These are phyloP conservation scores for Aplocera efformata DNA, from an alignment of 2,888 invertebrate species.

Conservation along the genomic window DNA sequence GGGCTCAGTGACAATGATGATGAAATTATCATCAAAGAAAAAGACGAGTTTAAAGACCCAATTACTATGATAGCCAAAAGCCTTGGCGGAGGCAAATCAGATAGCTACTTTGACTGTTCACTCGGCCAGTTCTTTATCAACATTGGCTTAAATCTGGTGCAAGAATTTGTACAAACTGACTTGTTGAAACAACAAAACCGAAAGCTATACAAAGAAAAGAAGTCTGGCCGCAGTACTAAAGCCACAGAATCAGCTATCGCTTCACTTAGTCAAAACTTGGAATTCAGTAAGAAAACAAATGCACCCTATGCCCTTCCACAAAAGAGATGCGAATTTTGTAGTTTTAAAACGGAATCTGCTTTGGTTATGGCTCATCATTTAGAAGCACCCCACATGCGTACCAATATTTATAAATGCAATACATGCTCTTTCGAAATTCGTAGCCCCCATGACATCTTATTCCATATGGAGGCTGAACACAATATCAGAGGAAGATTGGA, in stretches of 20 bases:
- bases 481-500: conserved; percentile 93
- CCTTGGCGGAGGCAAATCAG: conserved; percentile 74
- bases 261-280: conserved; percentile 92
- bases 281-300: conserved; percentile 93
- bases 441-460: conserved; percentile 93
- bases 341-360: conserved; percentile 94
- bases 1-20: conserved; percentile 69
- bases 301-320: conserved; percentile 88
- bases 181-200: conserved; percentile 93
- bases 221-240: conserved; percentile 82
- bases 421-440: conserved; percentile 92
- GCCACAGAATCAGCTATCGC: conserved; percentile 91
- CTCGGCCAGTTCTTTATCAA: conserved; percentile 95
- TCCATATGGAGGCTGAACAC: conserved; percentile 97
- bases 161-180: conserved; percentile 96
- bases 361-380: conserved; percentile 93
- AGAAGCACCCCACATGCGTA: conserved; percentile 95
- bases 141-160: conserved; percentile 94
- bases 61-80: conserved; percentile 62
- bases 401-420: conserved; percentile 92
- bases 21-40: conserved; percentile 79
- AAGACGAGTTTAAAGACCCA: conserved; percentile 74
- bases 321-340: conserved; percentile 94
- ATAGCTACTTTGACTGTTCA: conserved; percentile 92
- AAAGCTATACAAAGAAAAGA: conserved; percentile 87